Conservation (phyloP, 2,797 vertebrate genomes). For the Helarctos malayanus region DNA sequence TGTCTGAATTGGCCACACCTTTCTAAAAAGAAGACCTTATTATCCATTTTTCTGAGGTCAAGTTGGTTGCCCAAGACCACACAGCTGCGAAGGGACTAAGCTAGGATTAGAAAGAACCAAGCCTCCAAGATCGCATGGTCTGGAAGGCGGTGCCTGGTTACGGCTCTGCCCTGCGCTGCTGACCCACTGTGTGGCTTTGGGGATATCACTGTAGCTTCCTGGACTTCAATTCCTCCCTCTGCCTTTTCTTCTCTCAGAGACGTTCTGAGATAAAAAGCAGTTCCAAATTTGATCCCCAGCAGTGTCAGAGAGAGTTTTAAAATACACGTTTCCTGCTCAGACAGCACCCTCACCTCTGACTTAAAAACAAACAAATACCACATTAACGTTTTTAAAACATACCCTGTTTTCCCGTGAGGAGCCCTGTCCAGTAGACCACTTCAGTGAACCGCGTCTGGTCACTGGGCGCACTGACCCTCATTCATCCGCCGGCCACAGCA, state of each 20-base stretch:
- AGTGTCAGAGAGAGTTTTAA: neutral
- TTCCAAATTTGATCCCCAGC: neutral
- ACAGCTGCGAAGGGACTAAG: neutral
- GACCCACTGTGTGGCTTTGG: neutral
- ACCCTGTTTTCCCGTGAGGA: neutral
- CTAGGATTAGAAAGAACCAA: neutral
- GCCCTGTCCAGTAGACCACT: neutral
- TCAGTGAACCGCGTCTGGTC: neutral
- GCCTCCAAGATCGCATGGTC: neutral
- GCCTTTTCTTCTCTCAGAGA: neutral
- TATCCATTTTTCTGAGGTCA: neutral
- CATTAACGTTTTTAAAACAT: neutral
- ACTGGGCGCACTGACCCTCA: neutral
- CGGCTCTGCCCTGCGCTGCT: neutral
- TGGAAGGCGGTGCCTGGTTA: neutral
- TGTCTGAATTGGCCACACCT: neutral
- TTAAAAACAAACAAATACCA: conserved; percentile 53
- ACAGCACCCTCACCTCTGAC: neutral
- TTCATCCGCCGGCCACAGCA: fast-evolving
- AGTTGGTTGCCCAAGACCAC: neutral
- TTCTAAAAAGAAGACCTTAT: neutral
- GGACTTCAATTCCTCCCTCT: neutral
- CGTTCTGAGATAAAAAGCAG: neutral
- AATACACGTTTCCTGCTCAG: neutral
- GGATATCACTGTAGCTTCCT: fast-evolving